These are phyloP conservation scores for Drosophila gaucha DNA, from an alignment of 2,888 invertebrate species.

Conservation along the genomic window DNA sequence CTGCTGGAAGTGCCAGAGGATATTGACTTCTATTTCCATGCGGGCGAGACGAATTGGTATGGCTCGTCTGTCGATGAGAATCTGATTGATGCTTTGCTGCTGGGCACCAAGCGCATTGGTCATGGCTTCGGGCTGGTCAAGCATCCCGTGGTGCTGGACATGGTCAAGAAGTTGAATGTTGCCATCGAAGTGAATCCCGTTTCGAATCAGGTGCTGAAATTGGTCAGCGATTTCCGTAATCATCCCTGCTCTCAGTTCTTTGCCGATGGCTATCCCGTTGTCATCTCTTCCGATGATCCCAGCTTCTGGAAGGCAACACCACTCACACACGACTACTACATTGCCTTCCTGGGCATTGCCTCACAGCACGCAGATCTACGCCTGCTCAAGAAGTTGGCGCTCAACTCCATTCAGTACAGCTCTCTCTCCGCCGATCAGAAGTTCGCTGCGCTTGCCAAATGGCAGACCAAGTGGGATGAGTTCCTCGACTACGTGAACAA, in stretches of 20 bases:
- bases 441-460: constrained; percentile 85
- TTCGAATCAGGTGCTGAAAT: constrained; percentile 90
- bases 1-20: constrained; percentile 85
- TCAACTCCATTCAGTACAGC: constrained; percentile 91
- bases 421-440: constrained; percentile 86
- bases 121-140: constrained; percentile 91
- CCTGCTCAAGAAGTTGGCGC: constrained; percentile 89
- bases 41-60: constrained; percentile 93
- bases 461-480: constrained; percentile 87
- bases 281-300: constrained; percentile 92
- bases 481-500: constrained; percentile 85
- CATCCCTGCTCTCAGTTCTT: constrained; percentile 89
- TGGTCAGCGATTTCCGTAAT: constrained; percentile 90
- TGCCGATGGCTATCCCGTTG: constrained; percentile 89
- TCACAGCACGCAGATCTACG: constrained; percentile 88
- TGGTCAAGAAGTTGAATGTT: constrained; percentile 87
- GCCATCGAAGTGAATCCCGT: constrained; percentile 92
- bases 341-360: constrained; percentile 91
- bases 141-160: constrained; percentile 88
- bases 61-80: constrained; percentile 89
- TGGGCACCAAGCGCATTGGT: constrained; percentile 91
- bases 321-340: constrained; percentile 91
- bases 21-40: constrained; percentile 91
- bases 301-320: constrained; percentile 91
- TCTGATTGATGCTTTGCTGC: constrained; percentile 90